Conservation (phyloP, 2,113 vertebrate genomes). For the Solenodon paradoxus region DNA sequence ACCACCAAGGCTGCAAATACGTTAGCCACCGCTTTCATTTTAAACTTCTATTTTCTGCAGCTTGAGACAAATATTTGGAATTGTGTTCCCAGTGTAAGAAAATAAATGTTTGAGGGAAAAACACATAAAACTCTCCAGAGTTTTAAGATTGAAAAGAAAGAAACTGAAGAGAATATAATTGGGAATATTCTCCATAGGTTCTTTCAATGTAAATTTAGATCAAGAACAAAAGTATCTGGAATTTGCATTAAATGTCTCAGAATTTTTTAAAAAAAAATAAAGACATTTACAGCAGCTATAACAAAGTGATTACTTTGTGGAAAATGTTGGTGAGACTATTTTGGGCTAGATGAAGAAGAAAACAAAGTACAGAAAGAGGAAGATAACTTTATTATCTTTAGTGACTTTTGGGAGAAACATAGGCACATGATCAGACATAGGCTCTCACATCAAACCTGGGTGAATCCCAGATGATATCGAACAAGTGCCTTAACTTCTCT, state of each 20-base stretch:
- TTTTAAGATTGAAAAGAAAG: background rate
- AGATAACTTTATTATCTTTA: background rate
- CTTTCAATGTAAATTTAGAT: slow-evolving; percentile 10
- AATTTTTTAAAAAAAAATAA: too few relatives aligned
- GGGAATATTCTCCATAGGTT: background rate
- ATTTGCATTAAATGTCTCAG: background rate
- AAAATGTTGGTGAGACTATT: background rate
- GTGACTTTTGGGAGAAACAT: background rate
- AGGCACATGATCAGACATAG: rapidly evolving
- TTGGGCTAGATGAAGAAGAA: background rate
- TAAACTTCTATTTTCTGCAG: slow-evolving; percentile 50
- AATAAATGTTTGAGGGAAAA: slow-evolving; percentile 28
- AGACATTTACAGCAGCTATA: background rate
- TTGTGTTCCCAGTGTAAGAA: slow-evolving; percentile 22
- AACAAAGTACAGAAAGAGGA: background rate
- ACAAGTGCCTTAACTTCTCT: background rate
- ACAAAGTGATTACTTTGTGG: background rate
- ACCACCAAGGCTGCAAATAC: background rate
- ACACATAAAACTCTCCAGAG: background rate
- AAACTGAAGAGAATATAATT: background rate
- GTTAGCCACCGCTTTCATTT: slow-evolving; percentile 26
- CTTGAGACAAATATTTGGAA: slow-evolving; percentile 45
- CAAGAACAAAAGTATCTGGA: background rate
- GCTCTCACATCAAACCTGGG: background rate
- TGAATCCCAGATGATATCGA: background rate